Conservation (phyloP, 2,113 vertebrate genomes). For the Prochilodus magdalenae region DNA sequence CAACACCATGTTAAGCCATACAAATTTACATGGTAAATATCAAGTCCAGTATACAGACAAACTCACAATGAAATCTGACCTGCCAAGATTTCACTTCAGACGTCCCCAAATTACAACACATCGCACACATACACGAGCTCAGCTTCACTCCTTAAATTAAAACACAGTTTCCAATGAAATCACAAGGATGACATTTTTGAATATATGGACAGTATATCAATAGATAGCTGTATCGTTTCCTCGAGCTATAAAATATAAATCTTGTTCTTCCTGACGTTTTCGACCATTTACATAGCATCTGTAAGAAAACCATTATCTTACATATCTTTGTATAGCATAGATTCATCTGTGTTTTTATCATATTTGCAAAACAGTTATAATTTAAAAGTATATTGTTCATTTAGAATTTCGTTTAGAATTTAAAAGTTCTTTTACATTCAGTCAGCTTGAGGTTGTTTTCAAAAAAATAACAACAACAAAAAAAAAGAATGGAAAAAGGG, state of each 20-base stretch:
- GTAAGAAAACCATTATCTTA: not conserved
- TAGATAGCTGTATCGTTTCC: not conserved
- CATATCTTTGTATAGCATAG: conserved; percentile 20
- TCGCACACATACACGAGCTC: conserved; percentile 33
- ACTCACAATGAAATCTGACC: conserved; percentile 47
- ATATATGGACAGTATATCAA: conserved; percentile 19
- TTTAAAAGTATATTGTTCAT: conserved; percentile 8
- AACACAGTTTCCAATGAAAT: conserved; percentile 36
- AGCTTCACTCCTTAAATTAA: conserved; percentile 41
- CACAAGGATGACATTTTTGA: conserved; percentile 23
- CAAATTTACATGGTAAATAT: conserved; percentile 56
- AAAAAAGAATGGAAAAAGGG: not conserved
- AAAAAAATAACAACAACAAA: too few species aligned
- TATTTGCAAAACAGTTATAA: not conserved
- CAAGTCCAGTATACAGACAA: conserved; percentile 43
- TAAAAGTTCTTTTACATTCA: not conserved
- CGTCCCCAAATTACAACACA: conserved; percentile 21
- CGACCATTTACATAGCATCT: conserved; percentile 9
- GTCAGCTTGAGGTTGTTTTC: conserved; percentile 3
- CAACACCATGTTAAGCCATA: conserved; percentile 42
- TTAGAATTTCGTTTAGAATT: not conserved
- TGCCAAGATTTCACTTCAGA: conserved; percentile 41
- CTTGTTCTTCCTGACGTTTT: conserved; percentile 9
- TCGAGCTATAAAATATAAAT: conserved; percentile 25
- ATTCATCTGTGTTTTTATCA: conserved; percentile 4